phyloP scores from a whole-genome alignment of 2,113 vertebrate species.

The Maccullochella peelii region DNA sequence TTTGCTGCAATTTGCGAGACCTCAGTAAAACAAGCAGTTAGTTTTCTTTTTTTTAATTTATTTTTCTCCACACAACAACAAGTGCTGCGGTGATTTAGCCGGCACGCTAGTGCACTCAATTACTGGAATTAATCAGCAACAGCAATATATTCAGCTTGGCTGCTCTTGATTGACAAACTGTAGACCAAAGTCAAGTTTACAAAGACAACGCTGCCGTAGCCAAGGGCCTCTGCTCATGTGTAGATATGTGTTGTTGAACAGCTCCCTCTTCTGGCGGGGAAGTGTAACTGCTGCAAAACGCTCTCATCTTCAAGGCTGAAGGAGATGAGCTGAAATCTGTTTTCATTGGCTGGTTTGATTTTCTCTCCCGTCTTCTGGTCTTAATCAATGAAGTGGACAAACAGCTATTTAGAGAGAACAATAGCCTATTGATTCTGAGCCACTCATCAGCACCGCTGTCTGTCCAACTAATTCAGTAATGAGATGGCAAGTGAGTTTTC shows the following conservation, averaged over 20 bases:
- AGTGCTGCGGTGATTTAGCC: slow-evolving; percentile 75
- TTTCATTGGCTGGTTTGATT: slow-evolving; percentile 79
- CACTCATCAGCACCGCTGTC: slow-evolving; percentile 74
- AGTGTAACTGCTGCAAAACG: background rate
- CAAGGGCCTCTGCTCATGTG: slow-evolving; percentile 1
- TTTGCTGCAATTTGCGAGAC: slow-evolving; percentile 64
- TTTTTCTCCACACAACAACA: slow-evolving; percentile 61
- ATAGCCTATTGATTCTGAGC: slow-evolving; percentile 80
- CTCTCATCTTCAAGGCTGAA: slow-evolving; percentile 56
- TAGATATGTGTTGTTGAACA: slow-evolving; percentile 79
- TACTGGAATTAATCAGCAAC: slow-evolving; percentile 82
- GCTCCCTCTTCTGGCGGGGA: slow-evolving; percentile 85
- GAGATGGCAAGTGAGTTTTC: slow-evolving; percentile 70
- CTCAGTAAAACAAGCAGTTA: slow-evolving; percentile 64
- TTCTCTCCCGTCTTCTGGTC: slow-evolving; percentile 70
- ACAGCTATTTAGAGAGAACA: slow-evolving; percentile 81
- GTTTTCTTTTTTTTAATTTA: slow-evolving; percentile 61
- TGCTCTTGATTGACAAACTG: slow-evolving; percentile 76
- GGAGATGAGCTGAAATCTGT: slow-evolving; percentile 66
- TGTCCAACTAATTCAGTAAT: slow-evolving; percentile 77
- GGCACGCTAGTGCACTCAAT: slow-evolving; percentile 78
- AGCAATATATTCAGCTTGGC: slow-evolving; percentile 70
- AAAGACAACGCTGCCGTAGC: slow-evolving; percentile 45
- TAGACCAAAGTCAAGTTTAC: slow-evolving; percentile 79
- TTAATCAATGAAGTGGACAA: slow-evolving; percentile 83